A percentile compares a stretch with the other conserved stretches of the same genome.
phyloP scores from a whole-genome alignment of 2,888 invertebrate genomes.

The Halictus ligatus region DNA sequence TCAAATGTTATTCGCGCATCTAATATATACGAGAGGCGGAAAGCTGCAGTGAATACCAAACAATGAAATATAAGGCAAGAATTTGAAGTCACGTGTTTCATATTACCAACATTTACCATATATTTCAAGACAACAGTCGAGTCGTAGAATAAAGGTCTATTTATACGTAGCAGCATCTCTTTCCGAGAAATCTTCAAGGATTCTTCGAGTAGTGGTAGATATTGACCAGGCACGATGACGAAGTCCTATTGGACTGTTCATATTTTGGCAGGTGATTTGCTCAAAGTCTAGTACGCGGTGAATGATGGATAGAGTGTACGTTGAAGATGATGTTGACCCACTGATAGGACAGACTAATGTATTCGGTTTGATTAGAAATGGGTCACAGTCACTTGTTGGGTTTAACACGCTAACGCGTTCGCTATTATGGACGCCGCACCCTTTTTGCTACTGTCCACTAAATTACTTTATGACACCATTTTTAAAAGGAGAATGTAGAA shows the following conservation, averaged over 20 bases:
- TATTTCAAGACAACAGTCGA: neutral
- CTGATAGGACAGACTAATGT: neutral
- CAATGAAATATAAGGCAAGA: neutral
- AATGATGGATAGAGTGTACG: neutral
- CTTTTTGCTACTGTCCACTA: neutral
- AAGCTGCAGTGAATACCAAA: neutral
- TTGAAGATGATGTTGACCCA: neutral
- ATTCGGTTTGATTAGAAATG: neutral
- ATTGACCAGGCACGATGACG: neutral
- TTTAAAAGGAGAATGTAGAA: neutral
- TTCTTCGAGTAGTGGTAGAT: neutral
- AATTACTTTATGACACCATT: neutral
- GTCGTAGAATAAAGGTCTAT: neutral
- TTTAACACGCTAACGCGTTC: neutral
- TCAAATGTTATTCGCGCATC: too few relatives aligned
- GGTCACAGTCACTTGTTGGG: slow-evolving; percentile 4
- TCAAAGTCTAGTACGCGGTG: neutral
- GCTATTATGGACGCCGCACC: neutral
- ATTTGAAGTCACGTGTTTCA: neutral
- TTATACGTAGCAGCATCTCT: neutral
- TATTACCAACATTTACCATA: neutral
- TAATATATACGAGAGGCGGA: neutral
- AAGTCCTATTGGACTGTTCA: neutral
- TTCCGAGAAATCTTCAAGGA: neutral
- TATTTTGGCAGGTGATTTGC: neutral